Evolutionary conservation across 1,140 invertebrate species (phyloP).

Genomic region (Glossosoma conforme): DNA sequence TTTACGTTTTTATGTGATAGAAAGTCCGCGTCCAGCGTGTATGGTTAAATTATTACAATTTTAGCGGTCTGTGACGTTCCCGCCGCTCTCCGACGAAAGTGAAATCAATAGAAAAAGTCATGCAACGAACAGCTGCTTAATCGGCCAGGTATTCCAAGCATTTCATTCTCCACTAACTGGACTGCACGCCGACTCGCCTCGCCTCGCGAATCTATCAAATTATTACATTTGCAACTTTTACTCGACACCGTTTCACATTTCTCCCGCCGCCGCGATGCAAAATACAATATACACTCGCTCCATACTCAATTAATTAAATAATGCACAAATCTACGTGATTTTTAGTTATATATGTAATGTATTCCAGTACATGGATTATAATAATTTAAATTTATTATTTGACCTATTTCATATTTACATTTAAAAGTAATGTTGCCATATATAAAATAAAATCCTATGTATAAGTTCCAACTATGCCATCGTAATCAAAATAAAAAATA

Average conservation of each 20-base stretch:
- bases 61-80: constrained; percentile 16
- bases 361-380: too few species aligned
- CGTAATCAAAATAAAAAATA: too few species aligned
- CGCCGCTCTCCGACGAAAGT: constrained; percentile 17
- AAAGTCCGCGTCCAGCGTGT: constrained; percentile 14
- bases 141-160: constrained; percentile 17
- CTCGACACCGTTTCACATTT: constrained; percentile 22
- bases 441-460: too few species aligned
- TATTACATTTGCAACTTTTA: constrained; percentile 26
- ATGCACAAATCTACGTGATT: too few species aligned
- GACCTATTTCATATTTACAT: too few species aligned
- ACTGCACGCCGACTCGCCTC: constrained; percentile 7
- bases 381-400: too few species aligned
- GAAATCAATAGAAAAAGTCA: constrained; percentile 24
- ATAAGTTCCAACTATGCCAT: too few species aligned
- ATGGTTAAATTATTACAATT: constrained; percentile 14
- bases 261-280: neutral
- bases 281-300: too few species aligned
- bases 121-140: constrained; percentile 13
- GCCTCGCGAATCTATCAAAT: constrained; percentile 21
- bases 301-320: too few species aligned
- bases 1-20: constrained; percentile 12
- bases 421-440: too few species aligned
- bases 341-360: too few species aligned
- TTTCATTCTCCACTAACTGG: constrained; percentile 16